Evolutionary conservation across 37 sponge, comb jelly and placozoan species (phyloP).

Genomic region (Beroe forskalii): DNA sequence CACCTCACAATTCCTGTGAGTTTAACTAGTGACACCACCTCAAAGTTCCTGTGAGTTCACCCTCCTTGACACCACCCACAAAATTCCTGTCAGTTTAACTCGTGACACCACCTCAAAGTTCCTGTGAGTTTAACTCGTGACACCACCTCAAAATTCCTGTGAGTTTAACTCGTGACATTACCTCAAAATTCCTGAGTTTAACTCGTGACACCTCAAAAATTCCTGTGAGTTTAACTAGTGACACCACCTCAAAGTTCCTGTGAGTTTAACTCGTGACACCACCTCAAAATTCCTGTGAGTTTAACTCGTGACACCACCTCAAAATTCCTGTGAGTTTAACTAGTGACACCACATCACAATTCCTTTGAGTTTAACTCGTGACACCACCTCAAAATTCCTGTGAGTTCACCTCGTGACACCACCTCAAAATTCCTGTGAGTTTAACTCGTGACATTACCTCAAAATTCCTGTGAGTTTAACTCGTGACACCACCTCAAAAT

Average conservation of each 20-base stretch:
- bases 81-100: background rate
- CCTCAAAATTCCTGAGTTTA: constrained; percentile 8
- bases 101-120: background rate
- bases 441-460: background rate
- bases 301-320: background rate
- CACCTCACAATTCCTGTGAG: constrained; percentile 1
- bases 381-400: no score
- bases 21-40: background rate
- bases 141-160: constrained; percentile 13
- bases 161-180: background rate
- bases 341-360: background rate
- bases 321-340: background rate
- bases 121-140: background rate
- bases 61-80: no score
- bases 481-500: background rate
- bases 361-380: background rate
- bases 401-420: background rate
- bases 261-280: background rate
- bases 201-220: background rate
- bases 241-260: constrained; percentile 1
- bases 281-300: constrained; percentile 20
- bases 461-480: background rate
- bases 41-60: constrained; percentile 4
- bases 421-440: constrained; percentile 20
- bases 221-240: background rate